These are phyloP conservation scores for Steatornis caripensis DNA, from an alignment of 2,113 vertebrate species.

Conservation along the genomic window DNA sequence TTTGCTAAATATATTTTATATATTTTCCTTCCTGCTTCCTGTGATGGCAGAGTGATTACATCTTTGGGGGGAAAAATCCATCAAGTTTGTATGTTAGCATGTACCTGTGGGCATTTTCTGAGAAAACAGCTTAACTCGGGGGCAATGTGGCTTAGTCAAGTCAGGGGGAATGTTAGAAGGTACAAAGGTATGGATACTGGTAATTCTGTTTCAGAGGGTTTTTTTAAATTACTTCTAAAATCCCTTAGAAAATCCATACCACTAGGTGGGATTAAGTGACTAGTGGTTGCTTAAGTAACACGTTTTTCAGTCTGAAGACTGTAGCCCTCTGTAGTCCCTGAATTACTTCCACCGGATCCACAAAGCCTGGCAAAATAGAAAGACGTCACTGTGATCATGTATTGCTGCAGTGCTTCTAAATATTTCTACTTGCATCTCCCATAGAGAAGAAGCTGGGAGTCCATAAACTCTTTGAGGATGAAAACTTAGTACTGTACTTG, in stretches of 20 bases:
- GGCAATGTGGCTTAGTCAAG: background rate
- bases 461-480: background rate
- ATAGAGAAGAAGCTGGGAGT: background rate
- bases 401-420: background rate
- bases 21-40: constrained; percentile 60
- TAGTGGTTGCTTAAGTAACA: background rate
- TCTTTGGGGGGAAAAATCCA: background rate
- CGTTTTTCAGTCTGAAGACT: background rate
- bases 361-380: background rate
- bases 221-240: background rate
- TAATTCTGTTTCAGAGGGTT: background rate
- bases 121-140: background rate
- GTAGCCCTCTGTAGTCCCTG: background rate
- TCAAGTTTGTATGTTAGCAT: background rate
- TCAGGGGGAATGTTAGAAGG: background rate
- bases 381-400: background rate
- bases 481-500: background rate
- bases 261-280: background rate
- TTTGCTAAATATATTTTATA: constrained; percentile 65
- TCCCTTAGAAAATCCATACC: background rate
- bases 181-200: background rate
- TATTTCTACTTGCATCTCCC: background rate
- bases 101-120: background rate
- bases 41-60: constrained; percentile 47
- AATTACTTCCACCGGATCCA: background rate